Base-by-base conservation (phyloP, 1,140 invertebrate species). In the Bursaphelenchus mucronatus region DNA sequence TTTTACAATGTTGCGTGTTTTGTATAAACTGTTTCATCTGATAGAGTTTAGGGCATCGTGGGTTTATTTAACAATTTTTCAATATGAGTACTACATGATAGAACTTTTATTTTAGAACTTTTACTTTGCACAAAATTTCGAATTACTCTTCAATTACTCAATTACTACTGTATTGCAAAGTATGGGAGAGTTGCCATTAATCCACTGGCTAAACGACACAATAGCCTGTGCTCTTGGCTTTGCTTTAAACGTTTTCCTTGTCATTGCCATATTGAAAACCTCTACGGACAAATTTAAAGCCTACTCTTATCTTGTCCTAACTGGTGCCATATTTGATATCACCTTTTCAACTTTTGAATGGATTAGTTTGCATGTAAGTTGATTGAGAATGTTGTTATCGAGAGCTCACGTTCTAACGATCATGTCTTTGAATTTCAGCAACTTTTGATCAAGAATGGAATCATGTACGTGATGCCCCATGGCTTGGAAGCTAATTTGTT, bases 291-390 rank as follows among this genome's bases (percentile, higher is more conserved):
- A 55, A n/a, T 15, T 30, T 6, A n/a, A 6, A n/a, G 1, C 19
- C n/a, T 55, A 55, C 6, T n/a, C n/a, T 21, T 44, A 55, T 55
- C 19, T 55, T 13, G 54, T 55, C 5, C 6, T 55, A 4, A 39
- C 39, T 55, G 54, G 54, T 2, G 54, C 54, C 1, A 5, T 21
- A n/a, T 55, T 55, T 39, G 54, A 55, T 39, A 39, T 55, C 6
- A n/a, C 6, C 54, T 55, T 55, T 39, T n/a, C 54, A 44, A 55
- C 39, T n/a, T n/a, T 55, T 6, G 54, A 55, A 21, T 44, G n/a
- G 30, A 55, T 55, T 6, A 55, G n/a, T n/a, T 44, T 55, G 19
- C 54, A 55, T 44, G 54, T 55, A 44, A 21, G 54, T 55, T n/a
- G n/a, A 15, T n/a, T 15, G 1, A 21, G 4, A n/a, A 39, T 4